A percentile compares a stretch with the other conserved stretches of the same genome.
Conservation (phyloP, 1,140 invertebrate genomes). For the Vanessa tameamea region DNA sequence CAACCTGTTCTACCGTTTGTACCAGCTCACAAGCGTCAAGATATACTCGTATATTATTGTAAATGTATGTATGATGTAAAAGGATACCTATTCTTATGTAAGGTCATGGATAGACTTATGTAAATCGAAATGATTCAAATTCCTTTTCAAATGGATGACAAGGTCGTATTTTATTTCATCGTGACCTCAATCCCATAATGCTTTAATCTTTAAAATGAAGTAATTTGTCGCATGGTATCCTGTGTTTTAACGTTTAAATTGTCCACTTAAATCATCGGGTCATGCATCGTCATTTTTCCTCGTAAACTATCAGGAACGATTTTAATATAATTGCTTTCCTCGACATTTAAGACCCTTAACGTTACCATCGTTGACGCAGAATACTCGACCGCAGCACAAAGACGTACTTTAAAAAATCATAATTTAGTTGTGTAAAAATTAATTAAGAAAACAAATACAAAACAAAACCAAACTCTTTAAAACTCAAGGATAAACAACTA, state of each 20-base stretch:
- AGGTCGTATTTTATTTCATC: conserved; percentile 7
- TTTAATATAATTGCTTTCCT: background rate
- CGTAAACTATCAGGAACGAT: conserved; percentile 1
- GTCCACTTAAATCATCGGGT: conserved; percentile 12
- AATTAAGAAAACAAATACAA: too few species aligned
- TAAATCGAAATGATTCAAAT: conserved; percentile 2
- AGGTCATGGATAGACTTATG: conserved; percentile 3
- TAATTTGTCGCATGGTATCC: conserved; percentile 13
- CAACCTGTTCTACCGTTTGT: too few species aligned
- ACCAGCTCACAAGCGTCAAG: too few species aligned
- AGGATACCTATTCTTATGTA: background rate
- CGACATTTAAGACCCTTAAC: background rate
- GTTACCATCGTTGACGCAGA: too few species aligned
- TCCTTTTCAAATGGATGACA: conserved; percentile 3
- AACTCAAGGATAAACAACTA: too few species aligned
- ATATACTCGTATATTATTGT: too few species aligned
- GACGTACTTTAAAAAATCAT: too few species aligned
- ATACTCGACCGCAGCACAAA: too few species aligned
- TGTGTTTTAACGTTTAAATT: conserved; percentile 13
- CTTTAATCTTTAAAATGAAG: conserved; percentile 19
- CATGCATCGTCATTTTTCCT: conserved; percentile 4
- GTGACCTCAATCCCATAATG: conserved; percentile 18
- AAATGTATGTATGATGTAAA: too few species aligned
- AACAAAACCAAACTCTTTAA: too few species aligned
- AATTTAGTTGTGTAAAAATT: too few species aligned